Percentiles rank a stretch among this genome's conserved stretches.
phyloP scores from a whole-genome alignment of 2,113 vertebrate species.

The Heliornis fulica region DNA sequence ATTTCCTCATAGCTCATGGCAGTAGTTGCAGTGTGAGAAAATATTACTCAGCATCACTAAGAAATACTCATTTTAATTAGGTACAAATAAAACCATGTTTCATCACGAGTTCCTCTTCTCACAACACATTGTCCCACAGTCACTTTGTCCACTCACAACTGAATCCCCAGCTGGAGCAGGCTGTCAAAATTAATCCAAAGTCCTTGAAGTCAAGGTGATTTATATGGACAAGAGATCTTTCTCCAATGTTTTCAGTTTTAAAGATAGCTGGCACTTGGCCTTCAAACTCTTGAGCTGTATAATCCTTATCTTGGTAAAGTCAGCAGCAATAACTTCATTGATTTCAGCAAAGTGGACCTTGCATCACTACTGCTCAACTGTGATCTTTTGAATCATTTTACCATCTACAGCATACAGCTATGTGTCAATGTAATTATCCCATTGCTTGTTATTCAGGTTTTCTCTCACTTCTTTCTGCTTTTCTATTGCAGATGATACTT shows the following conservation, averaged over 20 bases:
- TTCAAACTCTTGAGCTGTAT: not conserved
- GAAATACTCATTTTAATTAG: not conserved
- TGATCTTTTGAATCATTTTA: not conserved
- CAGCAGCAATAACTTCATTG: not conserved
- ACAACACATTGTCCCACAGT: not conserved
- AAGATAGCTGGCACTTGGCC: not conserved
- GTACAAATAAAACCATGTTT: not conserved
- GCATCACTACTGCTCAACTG: not conserved
- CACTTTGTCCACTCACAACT: not conserved
- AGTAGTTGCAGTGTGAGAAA: not conserved
- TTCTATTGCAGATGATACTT: not conserved
- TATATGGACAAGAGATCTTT: not conserved
- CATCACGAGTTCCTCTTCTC: not conserved
- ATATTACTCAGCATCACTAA: not conserved
- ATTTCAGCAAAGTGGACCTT: not conserved
- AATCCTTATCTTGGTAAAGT: not conserved
- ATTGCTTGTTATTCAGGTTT: not conserved
- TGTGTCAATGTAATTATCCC: slow-evolving; percentile 12
- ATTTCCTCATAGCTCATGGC: not conserved
- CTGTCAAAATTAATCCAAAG: not conserved
- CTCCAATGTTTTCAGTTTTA: not conserved
- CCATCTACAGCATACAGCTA: not conserved
- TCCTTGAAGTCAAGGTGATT: not conserved
- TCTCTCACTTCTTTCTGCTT: not conserved
- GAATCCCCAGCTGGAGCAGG: not conserved